Conservation (phyloP, 2,888 invertebrate species). For the Hyposoter didymator region DNA sequence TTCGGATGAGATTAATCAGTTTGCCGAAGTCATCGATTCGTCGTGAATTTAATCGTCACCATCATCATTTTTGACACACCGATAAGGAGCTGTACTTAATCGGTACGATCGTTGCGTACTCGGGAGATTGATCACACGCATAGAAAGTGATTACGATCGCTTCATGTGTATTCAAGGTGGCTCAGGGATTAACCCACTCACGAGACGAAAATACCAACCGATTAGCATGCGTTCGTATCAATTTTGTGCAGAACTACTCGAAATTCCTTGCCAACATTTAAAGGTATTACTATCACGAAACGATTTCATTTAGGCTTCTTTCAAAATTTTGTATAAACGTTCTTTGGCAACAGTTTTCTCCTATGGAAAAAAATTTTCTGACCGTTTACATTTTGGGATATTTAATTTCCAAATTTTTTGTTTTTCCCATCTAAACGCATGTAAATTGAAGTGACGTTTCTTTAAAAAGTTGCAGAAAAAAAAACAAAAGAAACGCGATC, state of each 20-base stretch:
- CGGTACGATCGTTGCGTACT: background rate
- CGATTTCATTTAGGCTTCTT: no score
- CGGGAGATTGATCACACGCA: background rate
- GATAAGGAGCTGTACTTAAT: background rate
- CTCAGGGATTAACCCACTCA: background rate
- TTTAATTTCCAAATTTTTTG: no score
- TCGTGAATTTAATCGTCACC: background rate
- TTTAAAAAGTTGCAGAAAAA: no score
- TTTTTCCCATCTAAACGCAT: no score
- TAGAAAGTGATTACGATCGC: background rate
- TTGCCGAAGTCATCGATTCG: background rate
- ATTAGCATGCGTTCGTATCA: background rate
- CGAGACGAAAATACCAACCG: background rate
- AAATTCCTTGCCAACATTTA: background rate
- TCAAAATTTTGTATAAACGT: no score
- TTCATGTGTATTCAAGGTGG: background rate
- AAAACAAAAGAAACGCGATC: no score
- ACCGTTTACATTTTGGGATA: no score
- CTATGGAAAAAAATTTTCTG: no score
- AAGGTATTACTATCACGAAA: no score
- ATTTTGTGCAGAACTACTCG: background rate
- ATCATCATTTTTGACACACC: conserved; percentile 3
- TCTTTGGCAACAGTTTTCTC: no score
- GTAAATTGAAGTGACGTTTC: no score
- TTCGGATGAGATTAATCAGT: conserved; percentile 8